A percentile compares a stretch with the other conserved stretches of the same genome.
Evolutionary conservation across 2,797 vertebrate genomes (phyloP).

Genomic region (Mormyrus hasselquistii): DNA sequence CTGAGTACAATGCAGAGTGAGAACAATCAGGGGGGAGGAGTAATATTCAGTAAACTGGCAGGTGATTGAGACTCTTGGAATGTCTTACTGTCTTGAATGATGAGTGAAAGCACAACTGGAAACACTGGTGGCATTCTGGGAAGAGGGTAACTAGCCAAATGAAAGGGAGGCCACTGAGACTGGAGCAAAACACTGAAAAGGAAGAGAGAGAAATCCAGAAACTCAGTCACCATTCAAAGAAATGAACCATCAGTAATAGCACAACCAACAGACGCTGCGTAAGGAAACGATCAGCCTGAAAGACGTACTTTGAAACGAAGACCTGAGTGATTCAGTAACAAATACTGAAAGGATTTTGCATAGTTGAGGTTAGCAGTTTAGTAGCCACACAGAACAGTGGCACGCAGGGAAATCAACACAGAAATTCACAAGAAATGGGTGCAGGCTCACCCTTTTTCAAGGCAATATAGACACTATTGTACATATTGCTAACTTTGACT

Average conservation of each 20-base stretch:
- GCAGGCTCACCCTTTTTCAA: background rate
- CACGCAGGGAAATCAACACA: background rate
- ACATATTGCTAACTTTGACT: background rate
- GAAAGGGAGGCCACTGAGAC: constrained; percentile 33
- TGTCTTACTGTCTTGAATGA: background rate
- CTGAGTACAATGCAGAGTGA: background rate
- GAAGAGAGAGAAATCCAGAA: constrained; percentile 16
- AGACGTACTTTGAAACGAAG: background rate
- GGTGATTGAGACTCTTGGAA: background rate
- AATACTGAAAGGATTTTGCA: background rate
- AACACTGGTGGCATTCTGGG: constrained; percentile 33
- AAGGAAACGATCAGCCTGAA: background rate
- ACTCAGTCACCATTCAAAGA: background rate
- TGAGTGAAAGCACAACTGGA: constrained; percentile 25
- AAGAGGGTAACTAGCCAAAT: constrained; percentile 19
- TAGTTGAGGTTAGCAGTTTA: background rate
- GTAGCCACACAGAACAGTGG: background rate
- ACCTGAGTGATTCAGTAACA: background rate
- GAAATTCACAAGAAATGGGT: background rate
- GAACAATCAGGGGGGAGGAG: background rate
- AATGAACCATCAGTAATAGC: background rate
- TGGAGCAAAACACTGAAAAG: constrained; percentile 61
- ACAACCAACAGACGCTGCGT: background rate
- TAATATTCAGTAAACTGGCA: background rate
- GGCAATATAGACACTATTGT: background rate